Evolutionary conservation across 2,113 vertebrate genomes (phyloP).

Genomic region (Amblyopsis rosae): DNA sequence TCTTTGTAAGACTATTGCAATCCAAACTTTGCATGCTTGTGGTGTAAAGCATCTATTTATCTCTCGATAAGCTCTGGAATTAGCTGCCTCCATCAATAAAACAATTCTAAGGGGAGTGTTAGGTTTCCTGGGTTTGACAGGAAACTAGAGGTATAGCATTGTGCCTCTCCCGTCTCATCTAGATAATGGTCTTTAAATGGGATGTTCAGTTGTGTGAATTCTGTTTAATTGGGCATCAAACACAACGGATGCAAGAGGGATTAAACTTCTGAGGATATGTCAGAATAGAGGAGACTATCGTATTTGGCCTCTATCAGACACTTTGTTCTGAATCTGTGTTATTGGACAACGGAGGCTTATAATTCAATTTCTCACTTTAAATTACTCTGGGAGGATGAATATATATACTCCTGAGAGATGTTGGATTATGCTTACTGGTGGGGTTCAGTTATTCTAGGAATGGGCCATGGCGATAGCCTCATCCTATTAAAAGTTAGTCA

Average conservation of each 20-base stretch:
- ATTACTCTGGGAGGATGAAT: conserved; percentile 64
- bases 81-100: conserved; percentile 46
- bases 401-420: conserved; percentile 52
- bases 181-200: conserved; percentile 64
- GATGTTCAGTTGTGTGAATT: conserved; percentile 65
- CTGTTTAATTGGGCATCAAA: conserved; percentile 74
- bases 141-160: conserved; percentile 47
- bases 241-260: conserved; percentile 60
- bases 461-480: background rate
- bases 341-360: conserved; percentile 66
- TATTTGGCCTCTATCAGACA: conserved; percentile 65
- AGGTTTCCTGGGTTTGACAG: conserved; percentile 42
- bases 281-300: conserved; percentile 53
- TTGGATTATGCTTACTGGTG: conserved; percentile 57
- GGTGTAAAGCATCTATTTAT: conserved; percentile 14
- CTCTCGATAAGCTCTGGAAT: conserved; percentile 22
- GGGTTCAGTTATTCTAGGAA: conserved; percentile 29
- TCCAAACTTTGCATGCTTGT: too few species aligned
- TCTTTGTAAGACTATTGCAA: background rate
- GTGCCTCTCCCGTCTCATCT: conserved; percentile 48
- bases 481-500: conserved; percentile 13
- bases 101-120: conserved; percentile 43
- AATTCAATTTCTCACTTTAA: conserved; percentile 72
- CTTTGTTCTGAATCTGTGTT: conserved; percentile 67
- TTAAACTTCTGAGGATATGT: conserved; percentile 67